Evolutionary conservation across 2,888 invertebrate genomes (phyloP).

Genomic region (Yponomeuta sedellus): DNA sequence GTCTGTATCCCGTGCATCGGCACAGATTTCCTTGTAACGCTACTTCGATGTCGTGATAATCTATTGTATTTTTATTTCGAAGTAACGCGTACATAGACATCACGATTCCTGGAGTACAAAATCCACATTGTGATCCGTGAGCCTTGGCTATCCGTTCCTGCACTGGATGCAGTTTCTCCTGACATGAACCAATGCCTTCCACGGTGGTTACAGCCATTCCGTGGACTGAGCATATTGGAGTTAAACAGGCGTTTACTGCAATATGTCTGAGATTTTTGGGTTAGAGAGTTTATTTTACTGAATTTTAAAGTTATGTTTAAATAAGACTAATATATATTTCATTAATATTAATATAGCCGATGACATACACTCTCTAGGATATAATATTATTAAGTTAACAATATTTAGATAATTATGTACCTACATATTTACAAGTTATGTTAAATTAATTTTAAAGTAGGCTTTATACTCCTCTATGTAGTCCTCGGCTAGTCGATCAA

Average conservation of each 20-base stretch:
- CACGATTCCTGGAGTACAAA: slow-evolving; percentile 96
- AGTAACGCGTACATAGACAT: slow-evolving; percentile 97
- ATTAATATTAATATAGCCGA: no score
- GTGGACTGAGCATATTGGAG: slow-evolving; percentile 90
- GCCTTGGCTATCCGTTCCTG: slow-evolving; percentile 92
- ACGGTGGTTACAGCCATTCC: slow-evolving; percentile 94
- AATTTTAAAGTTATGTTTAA: no score
- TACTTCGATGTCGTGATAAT: slow-evolving; percentile 85
- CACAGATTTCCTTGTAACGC: slow-evolving; percentile 91
- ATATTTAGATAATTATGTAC: no score
- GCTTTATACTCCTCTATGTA: no score
- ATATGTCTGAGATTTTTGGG: slow-evolving; percentile 76
- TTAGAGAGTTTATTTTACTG: background rate
- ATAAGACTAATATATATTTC: no score
- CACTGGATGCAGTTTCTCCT: slow-evolving; percentile 87
- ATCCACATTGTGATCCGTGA: slow-evolving; percentile 97
- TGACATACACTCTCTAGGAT: no score
- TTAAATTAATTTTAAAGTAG: no score
- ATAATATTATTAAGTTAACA: no score
- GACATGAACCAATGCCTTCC: slow-evolving; percentile 93
- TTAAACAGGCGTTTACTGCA: slow-evolving; percentile 92
- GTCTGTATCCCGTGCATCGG: slow-evolving; percentile 95
- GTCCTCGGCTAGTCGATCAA: no score
- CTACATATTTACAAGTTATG: no score
- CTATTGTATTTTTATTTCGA: slow-evolving; percentile 82